These are phyloP conservation scores for Callaeas wilsoni DNA, from an alignment of 2,113 vertebrate species.

Conservation along the genomic window DNA sequence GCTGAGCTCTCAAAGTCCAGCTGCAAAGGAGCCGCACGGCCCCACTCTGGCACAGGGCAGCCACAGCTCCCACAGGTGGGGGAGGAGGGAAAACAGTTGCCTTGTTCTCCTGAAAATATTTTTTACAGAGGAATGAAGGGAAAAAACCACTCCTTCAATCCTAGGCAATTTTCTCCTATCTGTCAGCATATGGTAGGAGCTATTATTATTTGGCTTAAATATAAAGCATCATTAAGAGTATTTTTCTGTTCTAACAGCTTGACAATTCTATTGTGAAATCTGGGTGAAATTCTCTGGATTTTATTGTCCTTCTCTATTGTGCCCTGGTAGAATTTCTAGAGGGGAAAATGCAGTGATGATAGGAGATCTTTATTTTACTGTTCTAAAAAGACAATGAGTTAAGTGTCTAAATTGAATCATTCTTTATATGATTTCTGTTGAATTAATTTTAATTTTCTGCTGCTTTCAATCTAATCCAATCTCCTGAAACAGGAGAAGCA, in stretches of 20 bases:
- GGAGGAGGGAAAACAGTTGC: not conserved
- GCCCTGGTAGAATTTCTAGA: slow-evolving; percentile 19
- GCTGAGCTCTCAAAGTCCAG: not conserved
- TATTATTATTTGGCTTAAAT: slow-evolving; percentile 20
- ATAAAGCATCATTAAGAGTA: not conserved
- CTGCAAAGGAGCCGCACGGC: not conserved
- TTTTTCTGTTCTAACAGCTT: slow-evolving; percentile 39
- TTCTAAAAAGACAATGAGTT: slow-evolving; percentile 3
- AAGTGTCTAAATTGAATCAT: not conserved
- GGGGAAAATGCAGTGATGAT: not conserved
- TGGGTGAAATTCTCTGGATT: not conserved
- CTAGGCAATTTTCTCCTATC: not conserved
- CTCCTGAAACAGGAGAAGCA: slow-evolving; percentile 14
- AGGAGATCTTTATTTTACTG: not conserved
- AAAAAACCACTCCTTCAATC: not conserved
- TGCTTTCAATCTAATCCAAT: not conserved
- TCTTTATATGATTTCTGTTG: not conserved
- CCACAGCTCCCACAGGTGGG: not conserved
- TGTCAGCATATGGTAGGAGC: slow-evolving; percentile 21
- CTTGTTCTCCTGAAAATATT: not conserved
- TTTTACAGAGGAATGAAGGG: not conserved
- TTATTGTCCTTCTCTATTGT: slow-evolving; percentile 34
- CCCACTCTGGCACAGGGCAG: not conserved
- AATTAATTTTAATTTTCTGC: slow-evolving; percentile 1
- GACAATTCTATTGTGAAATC: slow-evolving; percentile 47